Evolutionary conservation across 2,888 invertebrate species (phyloP).

Genomic region (Cartodere bifasciata): DNA sequence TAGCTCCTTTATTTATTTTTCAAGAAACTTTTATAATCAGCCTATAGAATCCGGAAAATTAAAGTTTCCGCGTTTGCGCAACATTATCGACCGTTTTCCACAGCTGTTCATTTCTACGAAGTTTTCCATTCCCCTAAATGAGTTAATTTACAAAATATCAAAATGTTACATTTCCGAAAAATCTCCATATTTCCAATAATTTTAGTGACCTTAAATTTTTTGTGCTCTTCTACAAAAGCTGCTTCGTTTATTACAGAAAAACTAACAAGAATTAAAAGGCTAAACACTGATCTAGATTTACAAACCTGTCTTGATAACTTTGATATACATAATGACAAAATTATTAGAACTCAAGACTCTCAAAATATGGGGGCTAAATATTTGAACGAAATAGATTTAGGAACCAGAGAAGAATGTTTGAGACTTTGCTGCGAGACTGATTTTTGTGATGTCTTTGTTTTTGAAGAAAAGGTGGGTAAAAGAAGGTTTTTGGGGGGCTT

Average conservation of each 20-base stretch:
- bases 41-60: too few relatives aligned
- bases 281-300: slow-evolving; percentile 44
- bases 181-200: neutral
- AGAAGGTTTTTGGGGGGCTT: neutral
- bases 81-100: too few relatives aligned
- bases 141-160: neutral
- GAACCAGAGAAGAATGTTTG: slow-evolving; percentile 69
- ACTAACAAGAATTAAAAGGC: slow-evolving; percentile 15
- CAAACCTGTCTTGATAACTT: slow-evolving; percentile 64
- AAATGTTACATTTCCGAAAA: too few relatives aligned
- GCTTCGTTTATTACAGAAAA: too few relatives aligned
- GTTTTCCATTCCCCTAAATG: too few relatives aligned
- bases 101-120: too few relatives aligned
- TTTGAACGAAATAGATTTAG: slow-evolving; percentile 72
- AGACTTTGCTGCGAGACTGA: slow-evolving; percentile 78
- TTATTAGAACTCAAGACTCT: slow-evolving; percentile 83
- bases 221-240: neutral
- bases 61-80: too few relatives aligned
- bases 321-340: slow-evolving; percentile 77
- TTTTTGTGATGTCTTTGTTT: slow-evolving; percentile 81
- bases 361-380: slow-evolving; percentile 80
- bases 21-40: too few relatives aligned
- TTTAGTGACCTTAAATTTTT: neutral
- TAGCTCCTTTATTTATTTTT: too few relatives aligned
- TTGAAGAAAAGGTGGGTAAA: slow-evolving; percentile 69